Conservation (phyloP, 2,797 vertebrate genomes). For the Borostomias antarcticus region DNA sequence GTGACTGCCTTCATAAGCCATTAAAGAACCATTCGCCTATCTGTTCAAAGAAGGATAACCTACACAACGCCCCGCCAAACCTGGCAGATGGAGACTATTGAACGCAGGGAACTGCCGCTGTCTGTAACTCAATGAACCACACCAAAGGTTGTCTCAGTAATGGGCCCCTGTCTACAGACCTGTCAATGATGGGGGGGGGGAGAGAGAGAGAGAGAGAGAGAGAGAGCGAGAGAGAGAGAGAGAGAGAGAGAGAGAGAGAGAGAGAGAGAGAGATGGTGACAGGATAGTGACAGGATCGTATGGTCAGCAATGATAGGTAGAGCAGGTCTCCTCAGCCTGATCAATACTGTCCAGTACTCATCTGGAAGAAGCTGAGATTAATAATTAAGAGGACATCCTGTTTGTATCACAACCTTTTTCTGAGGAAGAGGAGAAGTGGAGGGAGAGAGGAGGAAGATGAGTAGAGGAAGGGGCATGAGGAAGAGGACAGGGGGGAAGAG, state of each 20-base stretch:
- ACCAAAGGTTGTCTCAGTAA: slow-evolving; percentile 22
- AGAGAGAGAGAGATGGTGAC: slow-evolving; percentile 3
- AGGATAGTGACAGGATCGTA: slow-evolving; percentile 43
- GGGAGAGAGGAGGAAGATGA: slow-evolving; percentile 26
- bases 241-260: slow-evolving; percentile 20
- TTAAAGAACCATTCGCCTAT: slow-evolving; percentile 15
- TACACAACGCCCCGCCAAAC: not conserved
- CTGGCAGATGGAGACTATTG: slow-evolving; percentile 31
- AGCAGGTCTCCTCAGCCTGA: slow-evolving; percentile 42
- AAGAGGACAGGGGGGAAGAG: not conserved
- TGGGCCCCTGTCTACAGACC: slow-evolving; percentile 25
- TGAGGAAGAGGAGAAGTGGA: slow-evolving; percentile 34
- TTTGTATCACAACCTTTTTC: slow-evolving; percentile 29
- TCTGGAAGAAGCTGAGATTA: slow-evolving; percentile 52
- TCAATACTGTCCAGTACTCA: slow-evolving; percentile 65
- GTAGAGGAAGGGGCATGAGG: not conserved
- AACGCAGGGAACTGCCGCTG: slow-evolving; percentile 49
- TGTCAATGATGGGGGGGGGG: slow-evolving; percentile 14
- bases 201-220: not conserved
- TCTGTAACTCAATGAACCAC: slow-evolving; percentile 56
- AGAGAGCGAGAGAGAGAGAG: not conserved
- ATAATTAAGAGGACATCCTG: slow-evolving; percentile 56
- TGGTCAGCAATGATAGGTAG: slow-evolving; percentile 42
- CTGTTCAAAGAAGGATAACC: slow-evolving; percentile 25
- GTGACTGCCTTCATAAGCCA: slow-evolving; percentile 21